Evolutionary conservation across 2,113 vertebrate species (phyloP), one percentile per base, ranked within the genome.

Genomic region (Vireo altiloquus): DNA sequence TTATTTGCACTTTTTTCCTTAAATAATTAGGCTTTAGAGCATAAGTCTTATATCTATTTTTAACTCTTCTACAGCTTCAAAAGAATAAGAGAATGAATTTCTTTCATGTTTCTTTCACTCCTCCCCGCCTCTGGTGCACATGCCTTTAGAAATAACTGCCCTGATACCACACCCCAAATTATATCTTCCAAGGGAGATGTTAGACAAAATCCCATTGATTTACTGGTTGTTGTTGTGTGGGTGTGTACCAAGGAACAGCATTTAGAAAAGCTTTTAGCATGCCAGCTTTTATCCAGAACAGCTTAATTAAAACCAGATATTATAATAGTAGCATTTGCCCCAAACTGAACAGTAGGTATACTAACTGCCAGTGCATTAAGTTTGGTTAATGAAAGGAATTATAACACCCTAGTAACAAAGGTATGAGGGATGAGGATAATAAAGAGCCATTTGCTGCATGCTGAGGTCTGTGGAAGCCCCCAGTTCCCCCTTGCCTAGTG

Each of bases 291-390:
- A 90, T 84, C 85, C 46, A 68, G 53, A 95, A 49, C 37, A 63
- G 64, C 39, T 90, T 96, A 95, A 96, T 96, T 95, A 96, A 96
- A 96, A 87, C 52, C 68, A 81, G 79, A 46, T 93, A 81, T 71
- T 93, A 46, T 64, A 95, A 90, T 11, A 78, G 76, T 33, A 89
- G 69, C 37, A 49, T 81, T 96, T 94, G 40, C 65, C 89, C 90
- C 80, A 56, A 78, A 94, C 78, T 39, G 82, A 96, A 94, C 86
- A 93, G 86, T 75, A 94, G 90, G 68, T 71, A 66, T 61, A 79
- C 69, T 6, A 15, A 81, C 52, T 13, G 13, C 89, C 46, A 75
- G 70, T 53, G 66, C 65, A 65, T 79, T 87, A 74, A 86, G 59
- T 82, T 74, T 86, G 79, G 68, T 70, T 88, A 92, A 94, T 92